These are phyloP conservation scores for Pseudomyrmex concolor DNA, from an alignment of 1,140 invertebrate species.

Conservation along the genomic window DNA sequence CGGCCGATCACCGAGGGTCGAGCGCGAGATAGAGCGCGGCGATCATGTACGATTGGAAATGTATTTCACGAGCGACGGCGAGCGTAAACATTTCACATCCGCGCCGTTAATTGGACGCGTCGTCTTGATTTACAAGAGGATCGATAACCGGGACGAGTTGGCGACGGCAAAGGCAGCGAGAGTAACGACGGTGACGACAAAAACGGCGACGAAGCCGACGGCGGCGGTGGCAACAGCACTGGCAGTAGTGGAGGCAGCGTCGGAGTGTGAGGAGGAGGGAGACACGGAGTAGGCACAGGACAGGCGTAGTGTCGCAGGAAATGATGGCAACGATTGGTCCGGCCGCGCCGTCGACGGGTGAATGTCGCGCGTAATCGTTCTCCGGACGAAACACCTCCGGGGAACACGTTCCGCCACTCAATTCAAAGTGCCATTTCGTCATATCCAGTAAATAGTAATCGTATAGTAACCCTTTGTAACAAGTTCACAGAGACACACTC, in stretches of 20 bases:
- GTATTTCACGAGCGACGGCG: constrained; percentile 57
- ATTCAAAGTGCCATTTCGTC: constrained; percentile 70
- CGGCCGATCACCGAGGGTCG: neutral
- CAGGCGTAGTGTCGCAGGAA: constrained; percentile 60
- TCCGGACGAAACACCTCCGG: constrained; percentile 27
- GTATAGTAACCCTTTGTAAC: constrained; percentile 20
- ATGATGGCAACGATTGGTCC: constrained; percentile 63
- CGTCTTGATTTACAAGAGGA: constrained; percentile 72
- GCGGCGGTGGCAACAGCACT: neutral
- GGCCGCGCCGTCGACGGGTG: constrained; percentile 24
- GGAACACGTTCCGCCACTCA: constrained; percentile 24
- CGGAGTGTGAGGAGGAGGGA: constrained; percentile 23
- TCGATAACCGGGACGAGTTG: constrained; percentile 74
- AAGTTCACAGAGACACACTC: neutral
- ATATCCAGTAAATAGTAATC: constrained; percentile 60
- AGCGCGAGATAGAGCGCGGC: constrained; percentile 48
- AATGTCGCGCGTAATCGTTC: constrained; percentile 34
- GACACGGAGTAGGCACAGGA: constrained; percentile 53
- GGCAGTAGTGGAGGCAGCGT: neutral
- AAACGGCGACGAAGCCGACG: neutral
- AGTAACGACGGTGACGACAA: neutral
- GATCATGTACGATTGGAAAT: constrained; percentile 48
- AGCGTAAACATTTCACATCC: constrained; percentile 67
- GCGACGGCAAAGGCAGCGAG: neutral
- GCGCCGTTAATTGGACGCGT: constrained; percentile 65